phyloP scores from a whole-genome alignment of 2,113 vertebrate genomes.

The Bufo bufo region DNA sequence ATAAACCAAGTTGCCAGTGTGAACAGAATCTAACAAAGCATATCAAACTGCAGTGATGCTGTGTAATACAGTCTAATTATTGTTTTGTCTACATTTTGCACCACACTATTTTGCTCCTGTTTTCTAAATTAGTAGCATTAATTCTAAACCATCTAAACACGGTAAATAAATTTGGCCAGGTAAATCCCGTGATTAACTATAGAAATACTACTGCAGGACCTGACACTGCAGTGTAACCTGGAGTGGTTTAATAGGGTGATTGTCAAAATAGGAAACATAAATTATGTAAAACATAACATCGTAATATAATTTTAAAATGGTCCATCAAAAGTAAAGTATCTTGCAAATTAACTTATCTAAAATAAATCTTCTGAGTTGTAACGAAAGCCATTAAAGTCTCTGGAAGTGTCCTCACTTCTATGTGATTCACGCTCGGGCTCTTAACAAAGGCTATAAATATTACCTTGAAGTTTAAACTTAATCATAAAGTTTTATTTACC shows the following conservation, averaged over 20 bases:
- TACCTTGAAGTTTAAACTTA: slow-evolving; percentile 66
- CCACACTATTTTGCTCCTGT: no score
- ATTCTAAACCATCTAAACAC: neutral
- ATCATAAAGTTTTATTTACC: slow-evolving; percentile 69
- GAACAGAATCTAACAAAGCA: neutral
- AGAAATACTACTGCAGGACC: slow-evolving; percentile 5
- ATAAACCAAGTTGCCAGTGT: neutral
- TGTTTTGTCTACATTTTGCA: neutral
- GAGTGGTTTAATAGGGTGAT: slow-evolving; percentile 39
- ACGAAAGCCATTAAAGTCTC: slow-evolving; percentile 51
- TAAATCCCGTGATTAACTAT: neutral
- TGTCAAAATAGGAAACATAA: slow-evolving; percentile 57
- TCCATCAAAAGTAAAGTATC: slow-evolving; percentile 58
- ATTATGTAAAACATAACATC: slow-evolving; percentile 58
- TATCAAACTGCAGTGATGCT: neutral
- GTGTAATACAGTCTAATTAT: neutral
- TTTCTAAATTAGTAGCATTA: neutral
- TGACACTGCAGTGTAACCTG: slow-evolving; percentile 29
- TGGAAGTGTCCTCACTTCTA: slow-evolving; percentile 42
- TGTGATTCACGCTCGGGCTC: slow-evolving; percentile 52
- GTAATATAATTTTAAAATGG: slow-evolving; percentile 56
- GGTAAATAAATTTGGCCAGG: neutral
- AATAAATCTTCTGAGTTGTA: slow-evolving; percentile 55
- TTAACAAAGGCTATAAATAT: slow-evolving; percentile 59
- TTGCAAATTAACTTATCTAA: slow-evolving; percentile 60